Base-by-base conservation (phyloP, 2,888 invertebrate species). In the Boloria selene region DNA sequence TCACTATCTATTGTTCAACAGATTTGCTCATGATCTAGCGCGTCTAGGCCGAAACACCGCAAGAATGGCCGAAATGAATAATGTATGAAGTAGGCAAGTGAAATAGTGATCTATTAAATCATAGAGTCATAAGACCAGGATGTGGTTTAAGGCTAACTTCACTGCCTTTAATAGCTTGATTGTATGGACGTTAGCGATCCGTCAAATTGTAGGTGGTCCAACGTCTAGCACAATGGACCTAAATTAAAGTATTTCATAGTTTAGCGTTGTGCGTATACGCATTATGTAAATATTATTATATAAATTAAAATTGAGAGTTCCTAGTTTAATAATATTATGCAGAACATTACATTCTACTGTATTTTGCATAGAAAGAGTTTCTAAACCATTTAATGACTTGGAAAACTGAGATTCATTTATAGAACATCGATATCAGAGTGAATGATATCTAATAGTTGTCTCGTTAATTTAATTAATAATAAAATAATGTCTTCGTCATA, bases 61-160 rank as follows among this genome's bases (percentile, higher is more conserved):
- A 65, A n/a, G n/a, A 42, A 6, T 47, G 10, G 14, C 10, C 47
- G 42, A 17, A 13, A 62, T 63, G 67, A 70, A 70, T 70, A 45
- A 67, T 68, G 59, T 60, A 70, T 67, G 49, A 65, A 13, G 38
- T 13, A 50, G 16, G 2, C 31, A 56, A 60, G 51, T 31, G 53
- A 65, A 60, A 31, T 52, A 53, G 26, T 42, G 45, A 50, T 52
- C 47, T 58, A 68, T 62, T 65, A 47, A 59, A 59, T 68, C 68
- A 68, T 62, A 62, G 62, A 53, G 7, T 68, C 68, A 68, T 44
- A 26, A 49, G 13, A 49, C 13, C 26, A 65, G 70, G 68, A 67
- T 63, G 70, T 65, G 58, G 64, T 16, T 47, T 17, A 47, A 22
- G 47, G 26, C 38, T 16, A 26, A 22, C 16, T 58, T 31, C 16